Base-by-base conservation (phyloP, 2,888 invertebrate genomes). In the Adelphocoris suturalis region DNA sequence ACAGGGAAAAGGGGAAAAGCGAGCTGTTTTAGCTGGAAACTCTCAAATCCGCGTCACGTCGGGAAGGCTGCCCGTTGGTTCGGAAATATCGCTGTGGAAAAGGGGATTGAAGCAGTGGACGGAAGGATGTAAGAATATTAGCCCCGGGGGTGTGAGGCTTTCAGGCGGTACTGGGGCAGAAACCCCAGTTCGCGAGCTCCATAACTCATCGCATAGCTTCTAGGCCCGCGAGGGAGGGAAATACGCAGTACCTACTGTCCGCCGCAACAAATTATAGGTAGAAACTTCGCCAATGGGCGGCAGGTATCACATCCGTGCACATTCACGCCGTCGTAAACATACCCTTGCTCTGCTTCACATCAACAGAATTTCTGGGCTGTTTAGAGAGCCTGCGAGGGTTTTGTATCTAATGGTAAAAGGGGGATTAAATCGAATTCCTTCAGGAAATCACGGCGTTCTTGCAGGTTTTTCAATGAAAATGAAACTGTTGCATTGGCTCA, bases 11-110 rank as follows among this genome's bases (percentile, higher is more conserved):
- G 61, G 9, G 68, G 68, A 23, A 23, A 68, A 12, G 68, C 68
- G 19, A 23, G 68, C 68, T 68, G 68, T 68, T 68, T 68, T 19
- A 19, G 68, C 68, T 68, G 68, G 68, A 23, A 68, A 68, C 68
- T 68, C 68, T 68, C 68, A 68, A 68, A 68, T 68, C 68, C 68
- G 68, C 68, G 68, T 68, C 68, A 68, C 68, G 68, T 68, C 68
- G 68, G 9, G 23, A 23, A 52, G 52, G 52, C 16, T 52, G 52
- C 52, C 16, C 52, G 52, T 16, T 52, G 52, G 52, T 52, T 52
- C 16, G 52, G 68, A 68, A 19, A 19, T 19, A 19, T n/a, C 13
- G n/a, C 27, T 5, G 11, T 27, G 27, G 57, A 68, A 68, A 68
- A 68, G 68, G 68, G 68, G 68, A 23, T 68, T 68, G 12, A 23